phyloP scores from a whole-genome alignment of 2,113 vertebrate species.

The Nothoprocta perdicaria region DNA sequence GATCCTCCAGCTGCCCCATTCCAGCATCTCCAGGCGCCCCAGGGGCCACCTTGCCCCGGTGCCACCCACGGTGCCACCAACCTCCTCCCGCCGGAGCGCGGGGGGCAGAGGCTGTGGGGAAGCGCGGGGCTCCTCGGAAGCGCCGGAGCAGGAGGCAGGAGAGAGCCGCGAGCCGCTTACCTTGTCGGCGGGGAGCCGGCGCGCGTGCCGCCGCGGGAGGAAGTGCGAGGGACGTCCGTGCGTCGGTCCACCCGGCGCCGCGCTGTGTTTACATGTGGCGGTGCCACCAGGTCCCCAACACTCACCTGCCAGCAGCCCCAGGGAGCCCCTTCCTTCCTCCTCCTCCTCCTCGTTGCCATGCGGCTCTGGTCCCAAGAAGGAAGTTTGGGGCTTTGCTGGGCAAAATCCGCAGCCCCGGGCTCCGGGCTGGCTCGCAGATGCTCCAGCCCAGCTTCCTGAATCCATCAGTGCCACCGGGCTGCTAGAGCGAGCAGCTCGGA shows the following conservation, averaged over 20 bases:
- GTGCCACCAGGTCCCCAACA: no score
- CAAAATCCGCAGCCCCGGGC: no score
- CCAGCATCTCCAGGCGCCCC: background rate
- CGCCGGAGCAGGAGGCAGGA: no score
- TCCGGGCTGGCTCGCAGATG: background rate
- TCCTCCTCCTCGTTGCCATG: no score
- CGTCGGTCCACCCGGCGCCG: background rate
- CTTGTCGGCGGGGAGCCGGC: constrained; percentile 23
- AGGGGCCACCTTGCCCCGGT: background rate
- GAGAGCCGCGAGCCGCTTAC: constrained; percentile 4
- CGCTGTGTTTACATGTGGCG: constrained; percentile 21
- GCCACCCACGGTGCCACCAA: background rate
- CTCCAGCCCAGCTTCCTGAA: background rate
- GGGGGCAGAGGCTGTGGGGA: background rate
- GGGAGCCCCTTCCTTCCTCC: no score
- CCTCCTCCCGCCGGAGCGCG: background rate
- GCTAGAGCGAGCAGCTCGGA: background rate
- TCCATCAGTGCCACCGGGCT: no score
- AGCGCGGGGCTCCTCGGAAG: background rate
- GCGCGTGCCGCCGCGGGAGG: constrained; percentile 18
- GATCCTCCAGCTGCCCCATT: background rate
- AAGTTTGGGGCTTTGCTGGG: background rate
- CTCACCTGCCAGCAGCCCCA: no score
- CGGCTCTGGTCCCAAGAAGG: no score
- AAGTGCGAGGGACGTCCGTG: constrained; percentile 12